Evolutionary conservation across 2,113 vertebrate species (phyloP).

Genomic region (Amphiprion percula): DNA sequence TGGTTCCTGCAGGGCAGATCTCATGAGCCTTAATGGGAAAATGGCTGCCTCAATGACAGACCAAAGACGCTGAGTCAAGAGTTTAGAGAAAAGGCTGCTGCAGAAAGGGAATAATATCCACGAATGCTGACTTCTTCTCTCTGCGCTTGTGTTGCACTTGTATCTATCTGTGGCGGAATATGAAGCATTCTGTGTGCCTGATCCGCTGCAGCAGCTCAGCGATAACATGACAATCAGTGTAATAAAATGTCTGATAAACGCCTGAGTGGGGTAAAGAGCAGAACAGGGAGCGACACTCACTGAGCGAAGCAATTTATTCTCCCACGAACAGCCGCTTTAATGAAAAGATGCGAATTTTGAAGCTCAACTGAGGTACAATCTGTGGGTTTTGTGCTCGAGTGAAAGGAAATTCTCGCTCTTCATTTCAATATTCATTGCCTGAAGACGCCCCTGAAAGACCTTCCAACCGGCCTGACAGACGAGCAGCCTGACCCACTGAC

Average conservation of each 20-base stretch:
- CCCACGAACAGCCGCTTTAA: not conserved
- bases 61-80: slow-evolving; percentile 74
- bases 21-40: slow-evolving; percentile 65
- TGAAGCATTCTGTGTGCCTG: slow-evolving; percentile 33
- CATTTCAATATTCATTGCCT: not conserved
- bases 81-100: slow-evolving; percentile 49
- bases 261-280: too few species aligned
- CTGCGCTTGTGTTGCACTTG: not conserved
- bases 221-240: slow-evolving; percentile 1
- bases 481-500: slow-evolving; percentile 36
- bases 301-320: slow-evolving; percentile 24
- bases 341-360: not conserved
- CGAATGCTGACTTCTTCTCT: slow-evolving; percentile 27
- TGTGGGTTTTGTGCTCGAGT: not conserved
- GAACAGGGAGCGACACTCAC: not conserved
- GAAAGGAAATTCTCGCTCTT: too few species aligned
- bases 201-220: slow-evolving; percentile 24
- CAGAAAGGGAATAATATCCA: slow-evolving; percentile 20
- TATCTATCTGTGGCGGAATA: too few species aligned
- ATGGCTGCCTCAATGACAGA: slow-evolving; percentile 74
- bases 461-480: slow-evolving; percentile 6
- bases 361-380: not conserved
- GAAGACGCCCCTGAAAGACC: not conserved
- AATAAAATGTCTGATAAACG: not conserved
- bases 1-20: slow-evolving; percentile 62